phyloP scores from a whole-genome alignment of 23 tunicate species.

The Diplosoma virens region DNA sequence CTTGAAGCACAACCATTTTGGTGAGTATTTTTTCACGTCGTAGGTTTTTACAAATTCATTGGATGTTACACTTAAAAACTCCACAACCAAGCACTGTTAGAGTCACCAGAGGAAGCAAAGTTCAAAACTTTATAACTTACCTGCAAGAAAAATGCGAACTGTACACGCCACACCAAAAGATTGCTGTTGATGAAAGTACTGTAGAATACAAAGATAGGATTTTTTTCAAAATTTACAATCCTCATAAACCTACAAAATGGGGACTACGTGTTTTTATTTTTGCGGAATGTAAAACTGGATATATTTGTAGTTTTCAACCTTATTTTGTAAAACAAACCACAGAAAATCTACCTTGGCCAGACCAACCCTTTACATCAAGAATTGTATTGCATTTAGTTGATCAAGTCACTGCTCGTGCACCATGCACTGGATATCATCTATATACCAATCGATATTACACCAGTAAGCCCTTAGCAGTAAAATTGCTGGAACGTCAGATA shows the following conservation, averaged over 20 bases:
- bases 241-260: no score
- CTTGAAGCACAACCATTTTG: constrained; percentile 5
- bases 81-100: constrained; percentile 10
- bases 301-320: constrained; percentile 10
- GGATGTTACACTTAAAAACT: no score
- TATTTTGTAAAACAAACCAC: constrained; percentile 1
- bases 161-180: not conserved
- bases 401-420: not conserved
- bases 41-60: not conserved
- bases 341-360: not conserved
- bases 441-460: constrained; percentile 32
- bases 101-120: constrained; percentile 12
- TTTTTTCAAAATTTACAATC: constrained; percentile 22
- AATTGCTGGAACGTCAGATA: constrained; percentile 11
- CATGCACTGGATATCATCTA: constrained; percentile 24
- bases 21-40: constrained; percentile 6
- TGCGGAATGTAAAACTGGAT: not conserved
- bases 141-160: not conserved
- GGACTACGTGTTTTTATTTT: constrained; percentile 7
- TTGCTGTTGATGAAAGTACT: constrained; percentile 30
- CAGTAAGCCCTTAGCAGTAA: constrained; percentile 2
- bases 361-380: constrained; percentile 8
- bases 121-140: not conserved
- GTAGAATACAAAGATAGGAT: constrained; percentile 18
- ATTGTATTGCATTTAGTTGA: constrained; percentile 18